These are phyloP conservation scores for Intoshia linei DNA, from an alignment of 1,140 invertebrate genomes.

Conservation along the genomic window DNA sequence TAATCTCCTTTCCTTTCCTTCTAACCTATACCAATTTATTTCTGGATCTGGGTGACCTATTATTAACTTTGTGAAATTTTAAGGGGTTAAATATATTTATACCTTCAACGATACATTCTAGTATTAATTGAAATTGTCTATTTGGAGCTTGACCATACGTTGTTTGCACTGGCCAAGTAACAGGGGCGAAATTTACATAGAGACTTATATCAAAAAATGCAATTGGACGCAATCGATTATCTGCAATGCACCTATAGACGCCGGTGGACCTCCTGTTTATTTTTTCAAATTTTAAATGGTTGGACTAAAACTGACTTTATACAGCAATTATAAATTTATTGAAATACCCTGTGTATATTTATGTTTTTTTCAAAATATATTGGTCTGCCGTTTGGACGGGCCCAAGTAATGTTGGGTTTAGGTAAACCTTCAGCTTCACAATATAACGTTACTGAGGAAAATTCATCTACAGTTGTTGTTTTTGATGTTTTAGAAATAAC, in stretches of 20 bases:
- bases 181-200: conserved; percentile 11
- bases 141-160: conserved; percentile 17
- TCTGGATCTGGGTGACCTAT: not conserved
- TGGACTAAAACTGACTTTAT: conserved; percentile 6
- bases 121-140: conserved; percentile 12
- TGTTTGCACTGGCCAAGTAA: conserved; percentile 11
- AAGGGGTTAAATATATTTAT: not conserved
- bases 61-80: not conserved
- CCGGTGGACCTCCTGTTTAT: conserved; percentile 11
- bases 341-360: conserved; percentile 4
- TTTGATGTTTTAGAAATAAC: conserved; percentile 41
- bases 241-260: conserved; percentile 16
- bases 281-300: conserved; percentile 7
- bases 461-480: conserved; percentile 44
- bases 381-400: conserved; percentile 11
- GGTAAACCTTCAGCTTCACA: conserved; percentile 46
- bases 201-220: conserved; percentile 13
- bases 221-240: conserved; percentile 17
- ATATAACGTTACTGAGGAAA: conserved; percentile 32
- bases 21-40: not conserved
- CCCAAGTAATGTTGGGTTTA: conserved; percentile 44
- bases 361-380: conserved; percentile 8
- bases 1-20: not conserved
- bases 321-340: not conserved
- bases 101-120: conserved; percentile 16